A percentile compares a stretch with the other conserved stretches of the same genome.
These are phyloP conservation scores for Lemur catta DNA, from an alignment of 2,797 vertebrate species.

Conservation along the genomic window DNA sequence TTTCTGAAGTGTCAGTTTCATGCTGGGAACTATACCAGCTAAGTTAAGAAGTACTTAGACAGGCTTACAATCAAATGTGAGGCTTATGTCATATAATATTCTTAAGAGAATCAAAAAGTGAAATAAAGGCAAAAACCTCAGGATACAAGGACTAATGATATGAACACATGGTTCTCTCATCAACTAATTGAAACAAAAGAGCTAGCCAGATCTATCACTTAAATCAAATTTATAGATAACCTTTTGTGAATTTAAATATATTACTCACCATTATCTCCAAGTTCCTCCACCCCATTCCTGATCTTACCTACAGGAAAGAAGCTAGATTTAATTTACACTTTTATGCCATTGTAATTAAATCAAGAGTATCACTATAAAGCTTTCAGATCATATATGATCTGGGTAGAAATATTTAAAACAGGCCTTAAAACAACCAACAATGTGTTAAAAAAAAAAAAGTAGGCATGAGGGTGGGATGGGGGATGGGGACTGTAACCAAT, in stretches of 20 bases:
- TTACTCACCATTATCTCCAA: not conserved
- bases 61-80: not conserved
- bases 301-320: constrained; percentile 20
- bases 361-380: constrained; percentile 47
- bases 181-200: constrained; percentile 7
- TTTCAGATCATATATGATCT: constrained; percentile 51
- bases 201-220: not conserved
- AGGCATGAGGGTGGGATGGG: rapidly evolving
- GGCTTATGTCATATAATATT: not conserved
- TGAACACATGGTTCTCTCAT: not conserved
- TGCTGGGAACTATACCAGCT: not conserved
- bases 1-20: not conserved
- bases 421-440: constrained; percentile 43
- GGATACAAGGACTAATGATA: not conserved
- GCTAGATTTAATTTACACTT: constrained; percentile 48
- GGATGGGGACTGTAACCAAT: not conserved
- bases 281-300: not conserved
- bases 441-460: not conserved
- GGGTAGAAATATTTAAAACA: constrained; percentile 54
- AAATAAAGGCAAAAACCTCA: constrained; percentile 16
- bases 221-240: constrained; percentile 45
- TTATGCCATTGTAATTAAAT: constrained; percentile 50
- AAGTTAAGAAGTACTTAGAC: not conserved
- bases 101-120: constrained; percentile 15
- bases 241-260: not conserved